Conservation (phyloP, 2,888 invertebrate genomes). For the Pinctada fucata region DNA sequence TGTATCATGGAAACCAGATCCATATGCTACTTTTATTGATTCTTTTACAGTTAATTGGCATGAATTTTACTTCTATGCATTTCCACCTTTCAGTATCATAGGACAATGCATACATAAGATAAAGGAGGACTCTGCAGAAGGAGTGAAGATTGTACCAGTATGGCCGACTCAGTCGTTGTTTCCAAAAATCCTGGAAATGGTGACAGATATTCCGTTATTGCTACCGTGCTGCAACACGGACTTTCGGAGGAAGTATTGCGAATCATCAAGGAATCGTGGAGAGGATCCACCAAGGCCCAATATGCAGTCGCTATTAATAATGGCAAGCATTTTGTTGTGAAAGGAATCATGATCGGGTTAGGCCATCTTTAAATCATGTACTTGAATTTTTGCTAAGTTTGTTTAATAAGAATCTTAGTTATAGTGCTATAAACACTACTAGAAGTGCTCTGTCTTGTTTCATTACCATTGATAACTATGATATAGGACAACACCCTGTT, state of each 20-base stretch:
- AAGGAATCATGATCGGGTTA: slow-evolving; percentile 26
- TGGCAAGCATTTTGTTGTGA: slow-evolving; percentile 39
- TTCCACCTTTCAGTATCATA: slow-evolving; percentile 48
- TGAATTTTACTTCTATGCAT: slow-evolving; percentile 27
- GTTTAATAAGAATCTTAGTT: slow-evolving; percentile 33
- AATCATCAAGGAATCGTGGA: background rate
- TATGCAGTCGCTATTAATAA: slow-evolving; percentile 3
- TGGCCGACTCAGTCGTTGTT: slow-evolving; percentile 32
- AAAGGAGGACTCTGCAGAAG: slow-evolving; percentile 15
- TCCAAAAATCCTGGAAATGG: slow-evolving; percentile 4
- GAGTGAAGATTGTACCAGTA: slow-evolving; percentile 21
- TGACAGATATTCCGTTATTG: slow-evolving; percentile 29
- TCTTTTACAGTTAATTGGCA: slow-evolving; percentile 21
- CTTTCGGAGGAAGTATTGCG: background rate
- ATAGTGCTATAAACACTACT: slow-evolving; percentile 41
- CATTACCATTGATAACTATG: slow-evolving; percentile 14
- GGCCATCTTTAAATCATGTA: slow-evolving; percentile 30
- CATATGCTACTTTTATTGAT: slow-evolving; percentile 29
- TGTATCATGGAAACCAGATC: slow-evolving; percentile 28
- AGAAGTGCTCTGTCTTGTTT: slow-evolving; percentile 39
- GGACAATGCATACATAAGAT: slow-evolving; percentile 38
- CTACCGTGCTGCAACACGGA: no score
- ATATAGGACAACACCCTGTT: slow-evolving; percentile 35
- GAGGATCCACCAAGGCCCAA: background rate
- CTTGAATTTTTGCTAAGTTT: slow-evolving; percentile 38